Evolutionary conservation across 2,797 vertebrate species (phyloP).

Genomic region (Crenichthys baileyi): DNA sequence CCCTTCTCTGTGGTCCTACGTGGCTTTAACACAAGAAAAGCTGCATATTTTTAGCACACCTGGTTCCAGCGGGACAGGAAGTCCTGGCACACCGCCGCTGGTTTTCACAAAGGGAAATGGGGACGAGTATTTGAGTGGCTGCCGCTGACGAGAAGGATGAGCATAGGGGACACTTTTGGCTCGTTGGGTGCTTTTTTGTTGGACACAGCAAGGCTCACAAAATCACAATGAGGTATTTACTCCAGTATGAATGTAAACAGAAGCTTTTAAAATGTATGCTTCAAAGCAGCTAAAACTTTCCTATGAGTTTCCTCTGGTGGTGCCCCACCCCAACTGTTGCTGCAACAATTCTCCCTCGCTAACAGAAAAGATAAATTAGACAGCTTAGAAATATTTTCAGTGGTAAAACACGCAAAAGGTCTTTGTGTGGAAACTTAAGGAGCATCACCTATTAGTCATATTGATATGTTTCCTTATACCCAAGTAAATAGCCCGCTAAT

Average conservation of each 20-base stretch:
- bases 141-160: slow-evolving; percentile 56
- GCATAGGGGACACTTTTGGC: slow-evolving; percentile 55
- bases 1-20: slow-evolving; percentile 18
- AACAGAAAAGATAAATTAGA: neutral
- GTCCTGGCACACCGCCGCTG: slow-evolving; percentile 27
- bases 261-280: neutral
- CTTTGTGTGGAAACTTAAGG: too few relatives aligned
- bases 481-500: too few relatives aligned
- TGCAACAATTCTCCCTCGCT: neutral
- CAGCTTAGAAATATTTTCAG: neutral
- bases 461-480: too few relatives aligned
- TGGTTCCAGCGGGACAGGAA: slow-evolving; percentile 43
- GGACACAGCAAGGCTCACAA: slow-evolving; percentile 35
- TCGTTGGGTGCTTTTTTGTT: slow-evolving; percentile 45
- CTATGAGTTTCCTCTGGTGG: neutral
- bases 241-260: neutral
- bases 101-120: slow-evolving; percentile 42
- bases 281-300: neutral
- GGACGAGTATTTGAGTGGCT: slow-evolving; percentile 26
- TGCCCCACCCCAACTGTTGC: neutral
- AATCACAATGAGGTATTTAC: slow-evolving; percentile 36
- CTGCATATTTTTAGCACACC: slow-evolving; percentile 55
- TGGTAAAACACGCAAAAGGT: neutral
- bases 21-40: slow-evolving; percentile 26
- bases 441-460: too few relatives aligned